Conservation (phyloP, 2,113 vertebrate species). For the Polyodon spathula region DNA sequence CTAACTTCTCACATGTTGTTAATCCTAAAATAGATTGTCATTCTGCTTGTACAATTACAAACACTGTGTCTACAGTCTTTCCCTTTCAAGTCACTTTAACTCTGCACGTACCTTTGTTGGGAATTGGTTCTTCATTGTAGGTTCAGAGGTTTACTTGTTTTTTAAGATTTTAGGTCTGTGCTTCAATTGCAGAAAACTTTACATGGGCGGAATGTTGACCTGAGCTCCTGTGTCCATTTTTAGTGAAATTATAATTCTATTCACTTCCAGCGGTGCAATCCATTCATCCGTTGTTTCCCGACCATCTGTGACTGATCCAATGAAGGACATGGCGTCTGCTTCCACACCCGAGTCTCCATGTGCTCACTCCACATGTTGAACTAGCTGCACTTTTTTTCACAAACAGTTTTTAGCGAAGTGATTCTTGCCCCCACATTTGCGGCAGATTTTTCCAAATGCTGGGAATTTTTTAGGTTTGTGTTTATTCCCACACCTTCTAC, state of each 20-base stretch:
- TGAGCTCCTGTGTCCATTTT: too few species aligned
- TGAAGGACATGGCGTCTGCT: too few species aligned
- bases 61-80: neutral
- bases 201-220: too few species aligned
- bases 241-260: neutral
- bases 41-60: neutral
- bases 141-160: too few species aligned
- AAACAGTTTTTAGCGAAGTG: conserved; percentile 9
- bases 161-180: too few species aligned
- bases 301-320: too few species aligned
- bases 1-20: neutral
- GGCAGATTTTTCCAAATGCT: conserved; percentile 10
- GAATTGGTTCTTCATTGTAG: neutral
- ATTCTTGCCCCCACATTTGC: conserved; percentile 13
- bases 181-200: too few species aligned
- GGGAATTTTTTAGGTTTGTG: conserved; percentile 9
- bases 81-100: neutral
- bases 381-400: neutral
- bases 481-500: conserved; percentile 1
- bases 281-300: neutral
- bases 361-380: neutral
- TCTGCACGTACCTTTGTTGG: neutral
- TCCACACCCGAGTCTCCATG: neutral
- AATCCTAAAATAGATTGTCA: neutral
- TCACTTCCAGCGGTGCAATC: neutral